Percentiles rank a stretch among this genome's conserved stretches.
These are phyloP conservation scores for Anhinga rufa DNA, from an alignment of 2,113 vertebrate genomes.

Conservation along the genomic window DNA sequence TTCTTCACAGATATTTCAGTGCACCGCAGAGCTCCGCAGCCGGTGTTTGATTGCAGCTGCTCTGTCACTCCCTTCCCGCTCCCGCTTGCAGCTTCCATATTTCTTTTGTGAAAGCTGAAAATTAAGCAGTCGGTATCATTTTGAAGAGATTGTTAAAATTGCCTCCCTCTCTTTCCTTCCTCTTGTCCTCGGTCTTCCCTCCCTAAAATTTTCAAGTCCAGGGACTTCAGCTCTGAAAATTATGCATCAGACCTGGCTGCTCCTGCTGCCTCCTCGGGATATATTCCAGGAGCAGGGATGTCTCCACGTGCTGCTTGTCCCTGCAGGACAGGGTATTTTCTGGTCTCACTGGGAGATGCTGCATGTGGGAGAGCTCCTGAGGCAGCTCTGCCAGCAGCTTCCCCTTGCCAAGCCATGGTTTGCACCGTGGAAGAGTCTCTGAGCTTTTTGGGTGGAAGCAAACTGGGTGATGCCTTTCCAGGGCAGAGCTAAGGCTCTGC, in stretches of 20 bases:
- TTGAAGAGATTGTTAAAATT: fast-evolving
- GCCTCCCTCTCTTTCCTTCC: neutral
- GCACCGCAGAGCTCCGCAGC: neutral
- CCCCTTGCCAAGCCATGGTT: neutral
- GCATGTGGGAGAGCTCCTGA: fast-evolving
- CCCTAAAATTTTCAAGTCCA: too few species aligned
- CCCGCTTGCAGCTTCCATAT: neutral
- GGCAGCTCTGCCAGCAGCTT: neutral
- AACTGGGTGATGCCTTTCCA: neutral
- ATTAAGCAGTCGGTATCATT: neutral
- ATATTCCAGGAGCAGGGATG: fast-evolving
- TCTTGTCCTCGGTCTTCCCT: neutral
- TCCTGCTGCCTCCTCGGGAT: neutral
- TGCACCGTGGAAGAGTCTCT: neutral
- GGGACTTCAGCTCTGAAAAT: neutral
- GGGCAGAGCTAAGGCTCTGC: neutral
- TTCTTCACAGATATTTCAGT: neutral
- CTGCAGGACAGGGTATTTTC: fast-evolving
- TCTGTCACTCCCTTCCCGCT: neutral
- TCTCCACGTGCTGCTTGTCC: neutral
- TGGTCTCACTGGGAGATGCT: neutral
- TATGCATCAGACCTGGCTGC: fast-evolving
- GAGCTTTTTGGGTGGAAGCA: neutral
- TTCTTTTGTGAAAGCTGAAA: neutral
- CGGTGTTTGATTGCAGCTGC: neutral